These are phyloP conservation scores for Pammene fasciana DNA, from an alignment of 2,888 invertebrate genomes.

Conservation along the genomic window DNA sequence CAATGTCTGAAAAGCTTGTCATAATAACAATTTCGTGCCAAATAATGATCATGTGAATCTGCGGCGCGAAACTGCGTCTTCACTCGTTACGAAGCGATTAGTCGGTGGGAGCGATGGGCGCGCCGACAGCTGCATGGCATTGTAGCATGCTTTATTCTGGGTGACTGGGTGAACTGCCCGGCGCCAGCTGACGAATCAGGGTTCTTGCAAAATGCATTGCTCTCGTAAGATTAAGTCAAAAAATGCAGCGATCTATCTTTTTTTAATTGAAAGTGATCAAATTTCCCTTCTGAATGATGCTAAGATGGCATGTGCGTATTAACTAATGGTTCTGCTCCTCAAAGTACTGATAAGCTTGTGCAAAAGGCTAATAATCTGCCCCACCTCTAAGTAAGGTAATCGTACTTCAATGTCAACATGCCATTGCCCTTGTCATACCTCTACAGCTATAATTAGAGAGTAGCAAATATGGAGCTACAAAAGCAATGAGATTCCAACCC, in stretches of 20 bases:
- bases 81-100: slow-evolving; percentile 26
- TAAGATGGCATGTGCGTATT: no score
- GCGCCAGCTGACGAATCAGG: neutral
- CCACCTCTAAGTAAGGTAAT: slow-evolving; percentile 3
- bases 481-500: slow-evolving; percentile 1
- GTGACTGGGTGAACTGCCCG: slow-evolving; percentile 35
- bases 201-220: neutral
- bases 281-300: no score
- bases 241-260: no score
- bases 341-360: neutral
- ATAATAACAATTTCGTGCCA: slow-evolving; percentile 19
- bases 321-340: no score
- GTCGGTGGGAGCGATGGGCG: slow-evolving; percentile 43
- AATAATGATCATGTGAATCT: slow-evolving; percentile 15
- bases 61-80: slow-evolving; percentile 13
- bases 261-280: no score
- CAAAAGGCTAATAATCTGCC: slow-evolving; percentile 13
- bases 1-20: neutral
- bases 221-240: neutral
- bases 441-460: slow-evolving; percentile 25
- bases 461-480: slow-evolving; percentile 6
- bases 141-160: slow-evolving; percentile 58
- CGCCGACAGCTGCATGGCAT: slow-evolving; percentile 56
- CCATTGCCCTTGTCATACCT: slow-evolving; percentile 21
- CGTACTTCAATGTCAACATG: slow-evolving; percentile 8